Percentiles rank a stretch among this genome's conserved stretches.
Evolutionary conservation across 2,888 invertebrate genomes (phyloP).

Genomic region (Mystacides longicornis): DNA sequence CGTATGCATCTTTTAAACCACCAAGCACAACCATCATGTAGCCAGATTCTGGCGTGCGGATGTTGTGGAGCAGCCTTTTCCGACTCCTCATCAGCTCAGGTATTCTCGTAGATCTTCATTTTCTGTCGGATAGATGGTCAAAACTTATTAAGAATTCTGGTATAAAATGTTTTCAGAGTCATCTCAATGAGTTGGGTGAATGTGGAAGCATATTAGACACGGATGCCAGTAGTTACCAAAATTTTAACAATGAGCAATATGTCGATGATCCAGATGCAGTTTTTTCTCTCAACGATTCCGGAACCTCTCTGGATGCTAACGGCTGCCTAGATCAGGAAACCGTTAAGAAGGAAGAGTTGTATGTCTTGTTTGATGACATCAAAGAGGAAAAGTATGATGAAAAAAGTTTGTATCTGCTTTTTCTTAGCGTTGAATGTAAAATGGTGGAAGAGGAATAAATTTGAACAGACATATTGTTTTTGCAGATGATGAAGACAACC

Average conservation of each 20-base stretch:
- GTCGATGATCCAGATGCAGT: slow-evolving; percentile 26
- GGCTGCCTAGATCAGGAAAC: not conserved
- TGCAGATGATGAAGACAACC: not conserved
- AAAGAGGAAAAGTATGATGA: slow-evolving; percentile 27
- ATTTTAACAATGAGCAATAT: slow-evolving; percentile 24
- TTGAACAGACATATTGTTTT: too few species aligned
- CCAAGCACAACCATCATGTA: slow-evolving; percentile 38
- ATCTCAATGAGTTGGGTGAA: slow-evolving; percentile 35
- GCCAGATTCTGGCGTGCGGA: slow-evolving; percentile 37
- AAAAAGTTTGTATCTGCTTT: not conserved
- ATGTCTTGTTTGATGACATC: slow-evolving; percentile 34
- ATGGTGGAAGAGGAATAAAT: not conserved
- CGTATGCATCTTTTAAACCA: slow-evolving; percentile 48
- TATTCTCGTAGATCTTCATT: slow-evolving; percentile 18
- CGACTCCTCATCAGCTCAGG: slow-evolving; percentile 34
- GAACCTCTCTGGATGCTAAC: not conserved
- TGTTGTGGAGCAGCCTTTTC: slow-evolving; percentile 38
- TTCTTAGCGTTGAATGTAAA: not conserved
- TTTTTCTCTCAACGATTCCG: not conserved
- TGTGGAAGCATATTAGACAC: slow-evolving; percentile 28
- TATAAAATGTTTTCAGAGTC: slow-evolving; percentile 32
- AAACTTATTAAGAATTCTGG: not conserved
- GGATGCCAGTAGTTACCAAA: not conserved
- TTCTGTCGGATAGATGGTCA: not conserved
- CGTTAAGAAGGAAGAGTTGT: not conserved